phyloP scores from a whole-genome alignment of 92 coral and sea anemone species.

The Isaurus tuberculatus region DNA sequence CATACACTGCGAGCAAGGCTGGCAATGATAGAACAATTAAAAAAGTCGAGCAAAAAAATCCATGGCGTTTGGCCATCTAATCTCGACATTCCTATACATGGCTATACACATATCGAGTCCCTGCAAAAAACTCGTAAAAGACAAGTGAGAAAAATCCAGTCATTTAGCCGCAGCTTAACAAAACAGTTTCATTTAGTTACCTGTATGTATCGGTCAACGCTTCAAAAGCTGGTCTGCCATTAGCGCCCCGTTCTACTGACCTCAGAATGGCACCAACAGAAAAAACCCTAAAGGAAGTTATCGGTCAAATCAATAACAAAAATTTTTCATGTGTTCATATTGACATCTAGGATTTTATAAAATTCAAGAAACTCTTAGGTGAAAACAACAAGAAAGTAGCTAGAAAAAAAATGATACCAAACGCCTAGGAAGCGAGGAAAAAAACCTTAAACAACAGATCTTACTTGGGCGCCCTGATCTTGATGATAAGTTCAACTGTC shows the following conservation, averaged over 20 bases:
- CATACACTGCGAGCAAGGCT: no score
- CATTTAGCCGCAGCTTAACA: no score
- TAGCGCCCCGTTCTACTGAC: constrained; percentile 74
- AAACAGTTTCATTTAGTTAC: constrained; percentile 64
- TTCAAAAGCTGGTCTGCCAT: constrained; percentile 86
- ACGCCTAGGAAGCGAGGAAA: background rate
- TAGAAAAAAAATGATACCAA: background rate
- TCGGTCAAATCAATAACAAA: background rate
- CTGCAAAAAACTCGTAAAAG: no score
- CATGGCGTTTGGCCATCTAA: no score
- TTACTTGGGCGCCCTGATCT: constrained; percentile 95
- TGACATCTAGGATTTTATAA: no score
- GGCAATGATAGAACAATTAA: no score
- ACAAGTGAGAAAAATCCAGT: no score
- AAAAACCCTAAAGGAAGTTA: constrained; percentile 67
- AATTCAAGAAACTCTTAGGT: no score
- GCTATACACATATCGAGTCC: no score
- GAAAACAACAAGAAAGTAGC: no score
- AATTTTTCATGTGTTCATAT: background rate
- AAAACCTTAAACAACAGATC: constrained; percentile 27
- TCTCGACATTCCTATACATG: no score
- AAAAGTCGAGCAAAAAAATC: no score
- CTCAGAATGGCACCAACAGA: constrained; percentile 86
- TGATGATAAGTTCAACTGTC: constrained; percentile 85
- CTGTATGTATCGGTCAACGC: constrained; percentile 89